Evolutionary conservation across 2,797 vertebrate species (phyloP).

Genomic region (Emys orbicularis): DNA sequence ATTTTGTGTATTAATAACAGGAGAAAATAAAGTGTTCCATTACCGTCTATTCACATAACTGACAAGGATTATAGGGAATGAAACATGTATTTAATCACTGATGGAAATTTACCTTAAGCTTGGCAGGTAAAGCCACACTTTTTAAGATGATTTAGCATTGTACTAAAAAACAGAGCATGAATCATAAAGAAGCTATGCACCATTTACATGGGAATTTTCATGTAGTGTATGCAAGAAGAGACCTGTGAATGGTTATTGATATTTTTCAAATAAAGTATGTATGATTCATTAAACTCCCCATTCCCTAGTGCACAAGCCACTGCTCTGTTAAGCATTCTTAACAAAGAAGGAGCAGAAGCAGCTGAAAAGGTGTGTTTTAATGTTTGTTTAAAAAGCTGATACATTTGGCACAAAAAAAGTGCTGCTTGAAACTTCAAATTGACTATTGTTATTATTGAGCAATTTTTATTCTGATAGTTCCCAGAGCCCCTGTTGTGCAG

Average conservation of each 20-base stretch:
- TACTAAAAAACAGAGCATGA: conserved; percentile 72
- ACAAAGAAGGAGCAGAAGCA: conserved; percentile 70
- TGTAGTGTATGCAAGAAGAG: conserved; percentile 78
- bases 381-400: conserved; percentile 65
- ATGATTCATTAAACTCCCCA: conserved; percentile 81
- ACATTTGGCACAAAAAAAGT: not conserved
- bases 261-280: conserved; percentile 82
- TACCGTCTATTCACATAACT: conserved; percentile 68
- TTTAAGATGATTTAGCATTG: conserved; percentile 68
- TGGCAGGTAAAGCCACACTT: conserved; percentile 65
- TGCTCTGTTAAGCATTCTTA: conserved; percentile 70
- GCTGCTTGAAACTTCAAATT: not conserved
- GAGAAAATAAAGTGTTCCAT: conserved; percentile 70
- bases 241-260: conserved; percentile 79
- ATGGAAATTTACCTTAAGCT: conserved; percentile 77
- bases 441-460: not conserved
- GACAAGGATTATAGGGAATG: conserved; percentile 70
- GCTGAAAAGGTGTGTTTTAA: conserved; percentile 60
- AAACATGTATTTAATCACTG: conserved; percentile 75
- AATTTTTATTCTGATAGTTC: not conserved
- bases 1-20: conserved; percentile 75
- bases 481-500: not conserved
- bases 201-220: conserved; percentile 79
- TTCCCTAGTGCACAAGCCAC: conserved; percentile 71
- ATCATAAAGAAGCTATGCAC: conserved; percentile 79